Base-by-base conservation (phyloP, 2,797 vertebrate species). In the Enteromius trimaculatus region DNA sequence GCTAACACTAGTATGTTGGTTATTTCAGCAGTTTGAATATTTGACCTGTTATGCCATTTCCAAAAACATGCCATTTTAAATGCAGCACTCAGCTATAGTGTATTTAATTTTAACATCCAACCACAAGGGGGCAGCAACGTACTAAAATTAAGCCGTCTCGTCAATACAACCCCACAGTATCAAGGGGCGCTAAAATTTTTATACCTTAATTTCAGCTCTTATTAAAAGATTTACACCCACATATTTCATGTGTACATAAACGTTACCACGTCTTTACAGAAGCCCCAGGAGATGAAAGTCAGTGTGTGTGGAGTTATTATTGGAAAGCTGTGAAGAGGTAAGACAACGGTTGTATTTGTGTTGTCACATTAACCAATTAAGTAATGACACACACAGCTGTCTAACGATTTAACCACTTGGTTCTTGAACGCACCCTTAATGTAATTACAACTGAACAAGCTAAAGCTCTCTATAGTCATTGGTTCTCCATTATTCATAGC, bases 101-200 rank as follows among this genome's bases (percentile, higher is more conserved):
- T 3, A 2, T 4, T n/a, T 60, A 1, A n/a, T 2, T 19, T 34
- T 74, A 2, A 68, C 23, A 31, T 51, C 17, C 3, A 16, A 9
- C 23, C 94, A 93, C 87, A 77, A 91, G 94, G 76, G 69, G 87
- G 90, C 86, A 91, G 90, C 87, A 92, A 69, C 88, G 17, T 47
- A 88, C 84, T 16, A 85, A 31, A 31, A n/a, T 68, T 53, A 10
- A 68, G 47, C 6, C 8, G 1, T 55, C 14, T 14, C 0, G 26
- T n/a, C 23, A 7, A 26, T 29, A 6, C 4, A 34, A 26, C 4
- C 8, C 17, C 23, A n/a, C 8, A 37, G 44, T 7, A 44, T 16
- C 53, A 49, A 16, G 69, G 21, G 55, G 39, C 26, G 19, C 39
- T 49, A 37, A 7, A 23, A 26, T 65, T 14, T 74, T 26, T 64